phyloP scores from a whole-genome alignment of 2,113 vertebrate species.

The Potamarius usumacintae region DNA sequence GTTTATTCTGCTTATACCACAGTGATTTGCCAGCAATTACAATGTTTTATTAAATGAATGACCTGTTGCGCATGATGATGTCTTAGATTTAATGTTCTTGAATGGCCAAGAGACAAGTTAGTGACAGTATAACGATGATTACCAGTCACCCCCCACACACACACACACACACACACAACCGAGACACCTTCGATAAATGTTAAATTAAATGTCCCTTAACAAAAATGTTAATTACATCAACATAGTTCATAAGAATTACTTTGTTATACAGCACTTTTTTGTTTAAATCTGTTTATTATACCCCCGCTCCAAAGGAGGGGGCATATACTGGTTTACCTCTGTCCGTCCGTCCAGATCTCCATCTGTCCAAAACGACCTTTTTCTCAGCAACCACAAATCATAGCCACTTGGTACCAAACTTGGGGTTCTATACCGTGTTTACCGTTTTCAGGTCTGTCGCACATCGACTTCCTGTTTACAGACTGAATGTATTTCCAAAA shows the following conservation, averaged over 20 bases:
- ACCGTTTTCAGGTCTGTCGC: no score
- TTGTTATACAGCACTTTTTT: not conserved
- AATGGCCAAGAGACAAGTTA: not conserved
- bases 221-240: not conserved
- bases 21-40: not conserved
- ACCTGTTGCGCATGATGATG: not conserved
- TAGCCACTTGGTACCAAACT: no score
- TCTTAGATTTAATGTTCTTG: no score
- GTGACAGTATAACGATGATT: not conserved
- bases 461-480: no score
- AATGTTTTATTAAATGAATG: not conserved
- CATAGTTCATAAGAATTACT: not conserved
- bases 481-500: no score
- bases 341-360: no score
- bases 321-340: no score
- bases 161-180: not conserved
- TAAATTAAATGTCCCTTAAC: not conserved
- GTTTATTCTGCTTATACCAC: no score
- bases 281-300: not conserved
- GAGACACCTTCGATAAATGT: not conserved
- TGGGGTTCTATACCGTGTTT: no score
- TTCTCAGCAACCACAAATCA: no score
- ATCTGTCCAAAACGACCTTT: no score
- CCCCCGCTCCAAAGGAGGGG: no score
- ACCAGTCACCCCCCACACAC: not conserved